Evolutionary conservation across 2,888 invertebrate species (phyloP), one percentile per base, ranked within the genome.

Genomic region (Mesochorus sp.): DNA sequence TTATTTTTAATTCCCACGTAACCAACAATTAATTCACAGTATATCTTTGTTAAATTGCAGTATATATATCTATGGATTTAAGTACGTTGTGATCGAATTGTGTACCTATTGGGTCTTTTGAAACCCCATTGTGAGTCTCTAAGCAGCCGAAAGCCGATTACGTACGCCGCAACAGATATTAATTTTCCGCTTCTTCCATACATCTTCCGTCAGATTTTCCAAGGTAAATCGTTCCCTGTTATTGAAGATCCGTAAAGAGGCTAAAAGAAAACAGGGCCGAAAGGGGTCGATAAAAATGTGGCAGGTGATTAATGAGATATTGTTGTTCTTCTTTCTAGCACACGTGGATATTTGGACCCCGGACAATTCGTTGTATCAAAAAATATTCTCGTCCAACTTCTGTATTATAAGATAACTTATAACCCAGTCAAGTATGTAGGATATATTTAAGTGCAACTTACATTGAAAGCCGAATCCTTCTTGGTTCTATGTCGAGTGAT

Each of bases 91-190:
- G n/a, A n/a, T n/a, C n/a, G n/a, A n/a, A n/a, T n/a, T n/a, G n/a
- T n/a, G n/a, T n/a, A 53, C 49, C 44, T 24, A 34, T 53, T 10
- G 57, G 14, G 19, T 64, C 19, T 70, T 64, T 49, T 14, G 49
- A 51, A 68, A 49, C n/a, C 42, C n/a, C 34, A 42, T 61, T 26
- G 59, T 34, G 55, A 74, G 81, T 74, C 82, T 75, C 80, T 87
- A 87, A 87, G 89, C 28, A 14, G 88, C 79, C 71, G 77, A 82
- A 90, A 90, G 88, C 90, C 89, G 90, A 90, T 90, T 90, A 90
- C 85, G 79, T 62, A 28, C 68, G 26, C 80, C 83, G 82, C 84
- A 86, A 86, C 85, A 86, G 88, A 89, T 71, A 81, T 90, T 89
- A 89, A 89, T 90, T 89, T 87, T 86, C 83, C 64, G 81, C 83